Conservation (phyloP, 2,888 invertebrate species). For the Lithophane socia region DNA sequence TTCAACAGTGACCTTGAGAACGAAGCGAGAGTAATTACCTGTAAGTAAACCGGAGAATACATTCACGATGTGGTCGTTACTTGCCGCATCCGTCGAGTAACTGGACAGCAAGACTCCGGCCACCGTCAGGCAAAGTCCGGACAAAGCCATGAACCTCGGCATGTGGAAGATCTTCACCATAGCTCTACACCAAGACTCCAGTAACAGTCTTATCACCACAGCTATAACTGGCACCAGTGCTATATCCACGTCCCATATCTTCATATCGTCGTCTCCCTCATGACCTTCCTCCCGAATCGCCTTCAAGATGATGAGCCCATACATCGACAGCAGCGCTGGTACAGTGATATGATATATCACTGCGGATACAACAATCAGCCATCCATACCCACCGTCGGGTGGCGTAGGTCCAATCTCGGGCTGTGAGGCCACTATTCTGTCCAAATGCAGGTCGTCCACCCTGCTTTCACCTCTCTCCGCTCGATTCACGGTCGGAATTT, state of each 20-base stretch:
- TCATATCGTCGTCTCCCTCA: slow-evolving; percentile 80
- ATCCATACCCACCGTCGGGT: slow-evolving; percentile 92
- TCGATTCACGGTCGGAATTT: slow-evolving; percentile 67
- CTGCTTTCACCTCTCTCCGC: slow-evolving; percentile 73
- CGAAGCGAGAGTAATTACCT: slow-evolving; percentile 79
- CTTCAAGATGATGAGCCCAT: slow-evolving; percentile 90
- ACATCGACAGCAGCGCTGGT: slow-evolving; percentile 89
- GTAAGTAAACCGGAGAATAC: slow-evolving; percentile 88
- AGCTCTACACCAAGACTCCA: slow-evolving; percentile 91
- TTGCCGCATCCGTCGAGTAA: slow-evolving; percentile 85
- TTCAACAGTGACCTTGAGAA: slow-evolving; percentile 51
- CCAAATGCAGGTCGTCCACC: slow-evolving; percentile 87
- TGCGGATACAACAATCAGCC: slow-evolving; percentile 91
- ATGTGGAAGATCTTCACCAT: slow-evolving; percentile 90
- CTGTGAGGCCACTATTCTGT: slow-evolving; percentile 91
- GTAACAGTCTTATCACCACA: slow-evolving; percentile 89
- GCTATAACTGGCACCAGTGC: slow-evolving; percentile 91
- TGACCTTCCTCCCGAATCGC: slow-evolving; percentile 86
- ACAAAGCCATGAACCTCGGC: slow-evolving; percentile 90
- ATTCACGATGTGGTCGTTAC: slow-evolving; percentile 86
- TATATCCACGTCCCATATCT: slow-evolving; percentile 91
- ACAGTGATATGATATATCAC: slow-evolving; percentile 91
- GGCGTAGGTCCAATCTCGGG: slow-evolving; percentile 92
- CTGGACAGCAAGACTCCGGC: slow-evolving; percentile 90
- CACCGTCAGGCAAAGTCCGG: slow-evolving; percentile 90